Base-by-base conservation (phyloP, 2,888 invertebrate genomes). In the Bombylius major region DNA sequence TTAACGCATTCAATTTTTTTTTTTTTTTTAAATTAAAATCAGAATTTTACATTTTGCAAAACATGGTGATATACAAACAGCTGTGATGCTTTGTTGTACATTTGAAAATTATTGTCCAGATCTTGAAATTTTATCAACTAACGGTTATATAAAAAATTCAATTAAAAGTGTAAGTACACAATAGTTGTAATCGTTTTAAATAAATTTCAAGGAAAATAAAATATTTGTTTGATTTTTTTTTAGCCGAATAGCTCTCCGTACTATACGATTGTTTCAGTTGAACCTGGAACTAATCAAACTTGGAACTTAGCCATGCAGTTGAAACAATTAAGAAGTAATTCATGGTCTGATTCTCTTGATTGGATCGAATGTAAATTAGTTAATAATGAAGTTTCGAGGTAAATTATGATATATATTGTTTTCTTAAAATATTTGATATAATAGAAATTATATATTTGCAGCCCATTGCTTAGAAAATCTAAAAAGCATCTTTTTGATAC, bases 51-150 rank as follows among this genome's bases (percentile, higher is more conserved):
- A 90, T 72, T 91, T 87, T 69, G 89, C 89, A 0, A 79, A 81
- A 62, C 80, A 86, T 54, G 82, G 84, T 7, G 95, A 96, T 71
- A 79, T 95, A 14, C 97, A 97, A 76, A 96, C 91, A 73, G 90
- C 95, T 5, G 95, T 94, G 3, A 91, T 96, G 87, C 70, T 96
- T 56, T 87, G 89, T 60, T 94, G 95, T 69, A 84, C 89, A 3
- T 93, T 95, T 72, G 86, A 88, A 58, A 80, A 83, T 56, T 82
- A 81, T 63, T 79, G 79, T 47, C 78, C 81, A 58, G 62, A 57
- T 11, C 51, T 54, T 34, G 57, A 62, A 36, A 36, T 50, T 6
- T 14, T 46, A 31, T 32, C 50, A 14, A 50, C 31, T 14, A 73
- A 77, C 63, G 80, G 80, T 61, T 42, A 5, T 42, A 5, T 11